Evolutionary conservation across 1,140 invertebrate species (phyloP), one percentile per base, ranked within the genome.

Genomic region (Nylanderia fulva): DNA sequence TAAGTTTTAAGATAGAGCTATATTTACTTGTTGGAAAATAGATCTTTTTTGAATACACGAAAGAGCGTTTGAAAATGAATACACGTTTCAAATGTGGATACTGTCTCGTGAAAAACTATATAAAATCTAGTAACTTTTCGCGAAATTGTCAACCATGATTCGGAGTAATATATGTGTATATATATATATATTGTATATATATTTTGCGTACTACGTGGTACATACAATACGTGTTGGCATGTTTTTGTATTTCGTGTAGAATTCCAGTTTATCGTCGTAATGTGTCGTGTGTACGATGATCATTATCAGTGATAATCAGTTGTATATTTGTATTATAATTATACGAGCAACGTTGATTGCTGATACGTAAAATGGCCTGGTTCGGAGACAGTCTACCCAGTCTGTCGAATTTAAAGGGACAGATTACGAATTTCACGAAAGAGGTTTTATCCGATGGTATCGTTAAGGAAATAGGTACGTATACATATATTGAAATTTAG

Each of bases 391-490:
- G 96, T 90, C 96, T 97, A 88, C 89, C 94, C 80, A 97, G 96
- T 94, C 95, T 97, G 84, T 97, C 95, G 92, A 96, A 95, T 95
- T 94, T 97, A 87, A 97, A 97, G 93, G 97, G 97, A 90, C 97
- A 97, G 94, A 96, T 97, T 85, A 96, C 96, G 13, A 97, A 95
- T 94, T 96, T 97, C 90, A 97, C 97, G 83, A 97, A 96, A 90
- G 97, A 97, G 93, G 97, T 97, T 61, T 94, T 97, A 85, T 95
- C 96, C 64, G 96, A 97, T 54, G 94, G 94, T 76, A 94, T 95
- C 85, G 94, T 95, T 52, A 95, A 96, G 27, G 95, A 96, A 91
- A 93, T 93, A 87, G 96, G 95, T 93, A 95, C 93, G 92, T 93
- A 90, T 3, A 9, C 69, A 75, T 9, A 9, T 15, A 8, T 4